These are phyloP conservation scores for Actinemys pallida DNA, from an alignment of 2,113 vertebrate genomes.

Conservation along the genomic window DNA sequence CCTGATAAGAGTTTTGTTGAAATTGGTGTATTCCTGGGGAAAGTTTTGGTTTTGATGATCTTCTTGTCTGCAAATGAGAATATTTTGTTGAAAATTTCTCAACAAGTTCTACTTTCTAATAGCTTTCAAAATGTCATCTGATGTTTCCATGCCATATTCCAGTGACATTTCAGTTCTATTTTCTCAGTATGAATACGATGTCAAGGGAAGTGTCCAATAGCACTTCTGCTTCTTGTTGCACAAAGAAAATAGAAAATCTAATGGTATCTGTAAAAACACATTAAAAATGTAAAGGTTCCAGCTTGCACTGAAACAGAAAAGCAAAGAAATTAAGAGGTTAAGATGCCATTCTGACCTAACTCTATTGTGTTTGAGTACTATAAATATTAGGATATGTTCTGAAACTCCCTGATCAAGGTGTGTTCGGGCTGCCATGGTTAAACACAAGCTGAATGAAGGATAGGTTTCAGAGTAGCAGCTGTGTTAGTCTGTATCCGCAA, in stretches of 20 bases:
- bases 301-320: background rate
- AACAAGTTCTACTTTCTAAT: background rate
- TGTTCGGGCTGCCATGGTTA: background rate
- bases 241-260: background rate
- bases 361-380: background rate
- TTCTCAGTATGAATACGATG: background rate
- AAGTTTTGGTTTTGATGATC: background rate
- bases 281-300: background rate
- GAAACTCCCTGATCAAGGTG: background rate
- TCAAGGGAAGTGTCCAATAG: background rate
- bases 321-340: background rate
- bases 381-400: background rate
- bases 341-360: fast-evolving
- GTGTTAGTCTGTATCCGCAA: too few species aligned
- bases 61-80: background rate
- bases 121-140: background rate
- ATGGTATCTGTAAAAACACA: background rate
- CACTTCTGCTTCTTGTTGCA: background rate
- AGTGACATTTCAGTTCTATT: background rate
- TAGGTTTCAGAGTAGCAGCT: too few species aligned
- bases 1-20: background rate
- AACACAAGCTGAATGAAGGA: background rate
- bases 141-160: fast-evolving
- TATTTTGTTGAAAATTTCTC: background rate
- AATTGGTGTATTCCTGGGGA: background rate